Conservation (phyloP, 2,797 vertebrate genomes). For the Rhinichthys osculus region DNA sequence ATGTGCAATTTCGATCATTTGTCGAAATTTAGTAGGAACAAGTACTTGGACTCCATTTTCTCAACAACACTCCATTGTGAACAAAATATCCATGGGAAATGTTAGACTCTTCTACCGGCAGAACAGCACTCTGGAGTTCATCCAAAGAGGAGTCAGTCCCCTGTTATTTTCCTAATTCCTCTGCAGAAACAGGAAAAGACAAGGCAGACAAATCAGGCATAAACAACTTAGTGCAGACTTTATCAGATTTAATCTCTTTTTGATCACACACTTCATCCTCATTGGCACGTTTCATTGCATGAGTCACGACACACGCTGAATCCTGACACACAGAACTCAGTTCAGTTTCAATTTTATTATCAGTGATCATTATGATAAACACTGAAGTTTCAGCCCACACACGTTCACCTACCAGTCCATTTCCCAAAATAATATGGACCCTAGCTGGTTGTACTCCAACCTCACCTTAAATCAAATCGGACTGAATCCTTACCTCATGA, state of each 20-base stretch:
- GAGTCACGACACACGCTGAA: background rate
- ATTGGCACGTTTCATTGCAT: too few relatives aligned
- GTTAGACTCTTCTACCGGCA: background rate
- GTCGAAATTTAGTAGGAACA: background rate
- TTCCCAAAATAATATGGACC: too few relatives aligned
- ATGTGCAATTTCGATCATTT: background rate
- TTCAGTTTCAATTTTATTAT: too few relatives aligned
- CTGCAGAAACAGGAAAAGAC: background rate
- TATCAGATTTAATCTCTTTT: background rate
- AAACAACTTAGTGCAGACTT: background rate
- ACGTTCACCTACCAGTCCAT: too few relatives aligned
- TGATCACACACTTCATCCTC: background rate
- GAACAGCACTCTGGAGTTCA: background rate
- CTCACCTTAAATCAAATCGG: too few relatives aligned
- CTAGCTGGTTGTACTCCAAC: too few relatives aligned
- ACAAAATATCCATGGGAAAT: conserved; percentile 13
- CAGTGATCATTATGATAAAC: too few relatives aligned
- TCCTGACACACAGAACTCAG: too few relatives aligned
- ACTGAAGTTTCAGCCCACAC: too few relatives aligned
- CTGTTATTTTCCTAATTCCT: too few relatives aligned
- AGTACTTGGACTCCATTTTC: conserved; percentile 29
- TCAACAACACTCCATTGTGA: conserved; percentile 7
- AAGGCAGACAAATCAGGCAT: background rate
- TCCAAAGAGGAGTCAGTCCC: background rate
- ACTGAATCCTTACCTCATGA: too few relatives aligned